phyloP scores from a whole-genome alignment of 2,113 vertebrate species.

The Syrmaticus mikado region DNA sequence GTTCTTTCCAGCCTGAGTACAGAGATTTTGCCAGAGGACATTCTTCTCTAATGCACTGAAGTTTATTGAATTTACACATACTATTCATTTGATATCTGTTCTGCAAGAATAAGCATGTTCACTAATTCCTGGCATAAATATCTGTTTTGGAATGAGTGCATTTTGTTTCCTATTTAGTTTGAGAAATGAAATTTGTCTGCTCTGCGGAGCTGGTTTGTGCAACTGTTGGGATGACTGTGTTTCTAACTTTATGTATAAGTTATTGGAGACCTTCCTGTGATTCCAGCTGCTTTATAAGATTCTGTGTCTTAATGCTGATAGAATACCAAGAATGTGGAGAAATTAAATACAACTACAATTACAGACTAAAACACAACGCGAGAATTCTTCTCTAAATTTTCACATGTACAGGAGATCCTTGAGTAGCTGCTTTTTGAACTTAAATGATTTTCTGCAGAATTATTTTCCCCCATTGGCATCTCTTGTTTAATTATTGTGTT shows the following conservation, averaged over 20 bases:
- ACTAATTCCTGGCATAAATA: not conserved
- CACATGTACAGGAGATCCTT: not conserved
- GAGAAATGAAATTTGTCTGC: not conserved
- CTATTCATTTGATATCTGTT: not conserved
- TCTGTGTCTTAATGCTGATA: not conserved
- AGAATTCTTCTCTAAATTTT: not conserved
- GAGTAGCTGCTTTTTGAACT: not conserved
- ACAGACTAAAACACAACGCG: not conserved
- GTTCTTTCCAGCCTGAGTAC: not conserved
- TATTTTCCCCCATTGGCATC: not conserved
- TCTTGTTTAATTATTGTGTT: not conserved
- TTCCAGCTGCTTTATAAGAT: not conserved
- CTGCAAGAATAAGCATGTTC: not conserved
- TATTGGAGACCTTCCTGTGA: not conserved
- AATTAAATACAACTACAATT: not conserved
- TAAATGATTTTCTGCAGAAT: not conserved
- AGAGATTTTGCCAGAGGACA: not conserved
- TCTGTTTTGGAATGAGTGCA: not conserved
- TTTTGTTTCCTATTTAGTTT: not conserved
- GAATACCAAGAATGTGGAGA: not conserved
- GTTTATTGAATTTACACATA: not conserved
- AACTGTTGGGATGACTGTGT: not conserved
- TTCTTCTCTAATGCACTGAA: not conserved
- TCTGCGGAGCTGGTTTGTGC: not conserved
- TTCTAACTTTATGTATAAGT: not conserved